Percentiles rank a stretch among this genome's conserved stretches.
Evolutionary conservation across 2,888 invertebrate species (phyloP).

Genomic region (Cosmopolites sordidus): DNA sequence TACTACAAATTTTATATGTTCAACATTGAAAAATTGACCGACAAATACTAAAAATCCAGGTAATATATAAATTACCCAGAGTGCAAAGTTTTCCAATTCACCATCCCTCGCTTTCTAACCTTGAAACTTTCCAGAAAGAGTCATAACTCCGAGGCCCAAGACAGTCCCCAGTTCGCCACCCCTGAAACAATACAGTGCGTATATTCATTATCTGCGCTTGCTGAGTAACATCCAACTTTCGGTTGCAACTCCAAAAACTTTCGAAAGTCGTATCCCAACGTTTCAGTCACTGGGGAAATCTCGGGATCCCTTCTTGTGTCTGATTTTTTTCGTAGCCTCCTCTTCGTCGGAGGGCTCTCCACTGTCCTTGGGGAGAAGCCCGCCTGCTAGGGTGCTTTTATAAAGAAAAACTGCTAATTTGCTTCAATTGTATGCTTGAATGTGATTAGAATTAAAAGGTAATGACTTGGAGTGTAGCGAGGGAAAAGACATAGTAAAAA

Average conservation of each 20-base stretch:
- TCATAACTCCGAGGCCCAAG: not conserved
- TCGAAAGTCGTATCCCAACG: not conserved
- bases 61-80: not conserved
- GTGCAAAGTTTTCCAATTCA: constrained; percentile 1
- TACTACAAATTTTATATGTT: too few relatives aligned
- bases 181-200: constrained; percentile 23
- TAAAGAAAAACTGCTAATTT: constrained; percentile 1
- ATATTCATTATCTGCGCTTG: constrained; percentile 22
- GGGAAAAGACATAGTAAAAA: too few relatives aligned
- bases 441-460: too few relatives aligned
- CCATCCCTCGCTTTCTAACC: not conserved
- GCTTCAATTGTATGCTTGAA: not conserved
- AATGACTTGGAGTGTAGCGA: too few relatives aligned
- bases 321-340: constrained; percentile 17
- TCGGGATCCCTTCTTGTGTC: constrained; percentile 23
- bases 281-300: constrained; percentile 22
- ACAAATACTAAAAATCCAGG: constrained; percentile 1
- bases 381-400: not conserved
- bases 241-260: not conserved
- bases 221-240: not conserved
- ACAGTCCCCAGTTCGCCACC: not conserved
- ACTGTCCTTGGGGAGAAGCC: not conserved
- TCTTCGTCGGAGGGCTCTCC: not conserved
- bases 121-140: not conserved
- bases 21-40: too few relatives aligned